These are phyloP conservation scores for Osedax fenrisi DNA, from an alignment of 2,888 invertebrate genomes.

Conservation along the genomic window DNA sequence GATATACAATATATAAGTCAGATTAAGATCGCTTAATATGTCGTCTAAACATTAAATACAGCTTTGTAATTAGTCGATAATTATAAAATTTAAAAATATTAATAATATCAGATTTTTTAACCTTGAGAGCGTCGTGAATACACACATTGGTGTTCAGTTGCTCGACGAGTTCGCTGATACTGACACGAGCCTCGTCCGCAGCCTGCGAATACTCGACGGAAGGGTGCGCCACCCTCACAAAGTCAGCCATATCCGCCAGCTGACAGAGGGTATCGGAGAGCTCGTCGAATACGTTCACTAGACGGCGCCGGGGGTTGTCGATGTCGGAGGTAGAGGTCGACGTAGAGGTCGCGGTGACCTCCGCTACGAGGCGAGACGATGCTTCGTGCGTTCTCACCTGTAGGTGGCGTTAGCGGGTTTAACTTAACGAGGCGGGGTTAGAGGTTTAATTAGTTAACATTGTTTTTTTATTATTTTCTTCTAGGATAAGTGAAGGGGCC, in stretches of 20 bases:
- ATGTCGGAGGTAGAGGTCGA: background rate
- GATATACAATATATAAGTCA: no score
- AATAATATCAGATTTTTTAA: no score
- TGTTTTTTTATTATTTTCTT: no score
- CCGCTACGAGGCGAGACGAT: background rate
- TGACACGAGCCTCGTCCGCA: conserved; percentile 77
- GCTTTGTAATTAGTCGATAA: no score
- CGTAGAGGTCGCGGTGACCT: background rate
- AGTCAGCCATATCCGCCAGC: conserved; percentile 92
- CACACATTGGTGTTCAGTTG: conserved; percentile 78
- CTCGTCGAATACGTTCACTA: conserved; percentile 77
- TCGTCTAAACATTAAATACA: no score
- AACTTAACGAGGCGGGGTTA: no score
- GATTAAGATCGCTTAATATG: no score
- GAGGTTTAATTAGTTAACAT: no score
- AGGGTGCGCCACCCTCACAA: conserved; percentile 83
- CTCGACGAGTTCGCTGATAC: conserved; percentile 81
- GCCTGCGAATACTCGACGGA: conserved; percentile 61
- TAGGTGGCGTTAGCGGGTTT: no score
- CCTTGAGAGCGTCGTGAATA: conserved; percentile 65
- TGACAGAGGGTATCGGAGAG: conserved; percentile 83
- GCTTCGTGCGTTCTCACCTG: background rate
- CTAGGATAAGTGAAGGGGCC: no score
- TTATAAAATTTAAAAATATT: no score
- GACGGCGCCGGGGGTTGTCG: conserved; percentile 56